A percentile compares a stretch with the other conserved stretches of the same genome.
phyloP scores from a whole-genome alignment of 1,140 invertebrate species.

The Ylistrum balloti region DNA sequence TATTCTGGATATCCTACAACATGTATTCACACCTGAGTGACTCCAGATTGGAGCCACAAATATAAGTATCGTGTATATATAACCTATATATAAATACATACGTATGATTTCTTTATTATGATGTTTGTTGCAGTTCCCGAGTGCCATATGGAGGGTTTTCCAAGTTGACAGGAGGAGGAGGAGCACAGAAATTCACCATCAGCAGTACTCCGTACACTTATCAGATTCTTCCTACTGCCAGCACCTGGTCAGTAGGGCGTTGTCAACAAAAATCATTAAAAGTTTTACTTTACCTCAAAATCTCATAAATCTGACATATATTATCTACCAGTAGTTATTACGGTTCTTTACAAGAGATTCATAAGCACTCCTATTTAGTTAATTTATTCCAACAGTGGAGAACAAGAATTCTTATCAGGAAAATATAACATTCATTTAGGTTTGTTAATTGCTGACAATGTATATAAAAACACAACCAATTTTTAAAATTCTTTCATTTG shows the following conservation, averaged over 20 bases:
- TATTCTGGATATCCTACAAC: too few relatives aligned
- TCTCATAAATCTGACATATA: neutral
- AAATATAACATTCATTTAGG: too few relatives aligned
- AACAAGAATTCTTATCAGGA: too few relatives aligned
- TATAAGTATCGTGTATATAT: neutral
- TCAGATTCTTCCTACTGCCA: constrained; percentile 74
- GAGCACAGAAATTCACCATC: constrained; percentile 77
- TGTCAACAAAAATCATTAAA: neutral
- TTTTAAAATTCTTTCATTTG: too few relatives aligned
- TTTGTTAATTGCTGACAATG: too few relatives aligned
- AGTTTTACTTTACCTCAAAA: neutral
- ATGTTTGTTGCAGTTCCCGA: constrained; percentile 70
- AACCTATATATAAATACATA: neutral
- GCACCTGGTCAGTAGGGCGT: constrained; percentile 73
- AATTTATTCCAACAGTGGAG: neutral
- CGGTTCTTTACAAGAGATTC: neutral
- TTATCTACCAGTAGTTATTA: neutral
- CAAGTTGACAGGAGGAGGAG: constrained; percentile 73
- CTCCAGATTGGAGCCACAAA: neutral
- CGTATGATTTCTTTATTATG: too few relatives aligned
- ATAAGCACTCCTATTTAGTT: neutral
- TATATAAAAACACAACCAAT: too few relatives aligned
- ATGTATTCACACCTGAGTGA: too few relatives aligned
- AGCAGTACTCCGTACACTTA: constrained; percentile 66
- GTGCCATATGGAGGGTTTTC: constrained; percentile 79